Conservation (phyloP, 64 coral and sea anemone species). For the Catalaphyllia jardinei region DNA sequence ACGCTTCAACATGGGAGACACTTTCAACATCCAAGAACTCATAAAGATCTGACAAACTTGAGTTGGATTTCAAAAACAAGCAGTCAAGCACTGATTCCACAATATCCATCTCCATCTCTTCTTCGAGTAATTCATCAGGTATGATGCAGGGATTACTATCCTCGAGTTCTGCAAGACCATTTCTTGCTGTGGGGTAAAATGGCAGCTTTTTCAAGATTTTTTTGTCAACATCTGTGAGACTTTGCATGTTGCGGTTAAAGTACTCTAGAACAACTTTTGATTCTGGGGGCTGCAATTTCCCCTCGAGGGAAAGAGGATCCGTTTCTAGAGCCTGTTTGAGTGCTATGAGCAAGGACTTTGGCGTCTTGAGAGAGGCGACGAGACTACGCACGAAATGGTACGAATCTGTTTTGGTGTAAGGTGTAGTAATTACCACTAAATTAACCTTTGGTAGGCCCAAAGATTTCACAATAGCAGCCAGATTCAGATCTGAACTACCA, state of each 20-base stretch:
- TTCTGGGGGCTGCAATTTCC: background rate
- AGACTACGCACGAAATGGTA: background rate
- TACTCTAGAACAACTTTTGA: background rate
- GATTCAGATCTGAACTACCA: background rate
- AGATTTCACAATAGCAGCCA: background rate
- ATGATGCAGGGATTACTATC: background rate
- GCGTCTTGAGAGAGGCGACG: conserved; percentile 25
- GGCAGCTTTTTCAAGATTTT: background rate
- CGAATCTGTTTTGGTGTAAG: too few species aligned
- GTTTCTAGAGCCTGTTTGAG: background rate
- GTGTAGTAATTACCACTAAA: background rate
- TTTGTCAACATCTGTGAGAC: background rate
- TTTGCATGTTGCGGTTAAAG: background rate
- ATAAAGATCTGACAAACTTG: conserved; percentile 21
- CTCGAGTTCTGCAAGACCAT: background rate
- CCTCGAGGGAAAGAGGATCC: background rate
- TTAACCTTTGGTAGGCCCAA: conserved; percentile 13
- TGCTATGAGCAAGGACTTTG: background rate
- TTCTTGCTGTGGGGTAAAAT: background rate
- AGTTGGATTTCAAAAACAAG: background rate
- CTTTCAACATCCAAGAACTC: conserved; percentile 17
- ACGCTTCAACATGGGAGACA: conserved; percentile 9
- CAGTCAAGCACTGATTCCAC: background rate
- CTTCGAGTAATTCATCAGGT: background rate
- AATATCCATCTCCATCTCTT: background rate